Percentiles rank a stretch among this genome's conserved stretches.
Evolutionary conservation across 1,140 invertebrate genomes (phyloP).

Genomic region (Lepidurus apus): DNA sequence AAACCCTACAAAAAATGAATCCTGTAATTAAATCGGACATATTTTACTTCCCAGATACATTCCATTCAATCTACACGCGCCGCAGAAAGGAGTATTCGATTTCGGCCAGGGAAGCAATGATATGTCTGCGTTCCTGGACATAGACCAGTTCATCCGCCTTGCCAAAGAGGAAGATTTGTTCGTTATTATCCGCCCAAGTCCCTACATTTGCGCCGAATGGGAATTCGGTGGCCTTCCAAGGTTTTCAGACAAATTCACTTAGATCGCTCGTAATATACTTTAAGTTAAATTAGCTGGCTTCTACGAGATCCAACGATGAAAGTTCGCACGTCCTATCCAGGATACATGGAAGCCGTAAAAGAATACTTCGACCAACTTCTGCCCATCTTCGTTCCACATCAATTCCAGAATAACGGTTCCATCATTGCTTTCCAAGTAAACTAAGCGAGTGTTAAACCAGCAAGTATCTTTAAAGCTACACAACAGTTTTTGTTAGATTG

Average conservation of each 20-base stretch:
- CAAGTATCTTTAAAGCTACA: not conserved
- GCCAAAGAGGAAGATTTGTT: constrained; percentile 45
- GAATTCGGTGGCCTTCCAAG: constrained; percentile 46
- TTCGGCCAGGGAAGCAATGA: constrained; percentile 39
- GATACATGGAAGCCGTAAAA: constrained; percentile 44
- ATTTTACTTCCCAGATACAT: constrained; percentile 46
- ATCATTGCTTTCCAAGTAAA: constrained; percentile 38
- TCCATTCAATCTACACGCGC: constrained; percentile 54
- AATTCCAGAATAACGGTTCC: constrained; percentile 38
- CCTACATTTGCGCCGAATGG: constrained; percentile 49
- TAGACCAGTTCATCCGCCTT: constrained; percentile 40
- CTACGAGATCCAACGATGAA: constrained; percentile 47
- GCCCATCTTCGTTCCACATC: constrained; percentile 44
- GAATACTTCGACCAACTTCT: constrained; percentile 45
- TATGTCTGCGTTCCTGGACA: constrained; percentile 38
- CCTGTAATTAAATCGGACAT: not conserved
- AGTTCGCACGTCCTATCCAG: constrained; percentile 45
- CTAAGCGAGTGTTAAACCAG: not conserved
- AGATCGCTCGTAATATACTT: not conserved
- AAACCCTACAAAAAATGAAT: not conserved
- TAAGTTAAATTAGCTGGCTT: constrained; percentile 44
- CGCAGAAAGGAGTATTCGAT: constrained; percentile 45
- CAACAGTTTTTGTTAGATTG: constrained; percentile 44
- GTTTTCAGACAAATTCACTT: constrained; percentile 20
- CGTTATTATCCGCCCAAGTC: constrained; percentile 45